phyloP scores from a whole-genome alignment of 2,797 vertebrate species.

The Poeciliopsis turneri region DNA sequence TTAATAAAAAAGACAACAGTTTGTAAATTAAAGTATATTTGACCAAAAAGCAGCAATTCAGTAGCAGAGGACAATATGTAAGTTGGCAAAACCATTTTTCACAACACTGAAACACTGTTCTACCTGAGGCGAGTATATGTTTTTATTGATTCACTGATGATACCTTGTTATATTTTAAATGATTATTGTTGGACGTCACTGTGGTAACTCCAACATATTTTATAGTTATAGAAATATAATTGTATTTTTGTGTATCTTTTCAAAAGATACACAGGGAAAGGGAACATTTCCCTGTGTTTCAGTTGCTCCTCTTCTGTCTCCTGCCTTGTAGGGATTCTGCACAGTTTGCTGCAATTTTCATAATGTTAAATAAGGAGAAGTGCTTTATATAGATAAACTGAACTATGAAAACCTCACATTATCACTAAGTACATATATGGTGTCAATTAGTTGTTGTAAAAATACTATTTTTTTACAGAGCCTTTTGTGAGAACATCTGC shows the following conservation, averaged over 20 bases:
- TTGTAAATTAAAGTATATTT: not conserved
- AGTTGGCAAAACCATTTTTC: not conserved
- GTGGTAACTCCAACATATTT: not conserved
- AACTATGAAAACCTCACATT: constrained; percentile 21
- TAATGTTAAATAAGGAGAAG: constrained; percentile 15
- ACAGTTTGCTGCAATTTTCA: not conserved
- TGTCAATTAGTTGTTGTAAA: constrained; percentile 40
- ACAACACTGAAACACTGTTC: not conserved
- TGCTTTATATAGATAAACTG: constrained; percentile 26
- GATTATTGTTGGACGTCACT: not conserved
- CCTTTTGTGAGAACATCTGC: constrained; percentile 40
- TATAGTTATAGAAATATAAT: not conserved
- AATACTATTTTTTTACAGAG: constrained; percentile 1
- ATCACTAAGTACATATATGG: constrained; percentile 23
- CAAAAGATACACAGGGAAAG: not conserved
- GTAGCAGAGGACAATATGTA: not conserved
- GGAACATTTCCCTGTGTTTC: not conserved
- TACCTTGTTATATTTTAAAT: not conserved
- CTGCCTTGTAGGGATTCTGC: not conserved
- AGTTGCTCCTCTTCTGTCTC: not conserved
- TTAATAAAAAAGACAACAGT: too few relatives aligned
- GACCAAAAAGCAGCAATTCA: not conserved
- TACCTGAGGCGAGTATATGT: not conserved
- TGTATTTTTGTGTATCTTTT: not conserved
- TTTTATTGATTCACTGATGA: not conserved